Evolutionary conservation across 2,113 vertebrate genomes (phyloP).

Genomic region (Peromyscus maniculatus): DNA sequence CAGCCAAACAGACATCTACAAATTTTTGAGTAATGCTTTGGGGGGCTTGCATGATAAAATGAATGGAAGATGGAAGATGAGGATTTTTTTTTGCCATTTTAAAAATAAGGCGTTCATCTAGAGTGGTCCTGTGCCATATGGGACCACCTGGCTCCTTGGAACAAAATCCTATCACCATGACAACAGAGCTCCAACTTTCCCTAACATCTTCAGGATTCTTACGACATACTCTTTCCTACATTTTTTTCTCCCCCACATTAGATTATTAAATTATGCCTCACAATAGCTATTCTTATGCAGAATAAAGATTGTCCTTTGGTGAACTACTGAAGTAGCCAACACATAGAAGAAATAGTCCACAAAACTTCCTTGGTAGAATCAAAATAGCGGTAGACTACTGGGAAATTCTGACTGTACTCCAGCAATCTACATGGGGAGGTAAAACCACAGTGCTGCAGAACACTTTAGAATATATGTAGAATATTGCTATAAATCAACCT

Average conservation of each 20-base stretch:
- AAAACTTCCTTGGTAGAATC: not conserved
- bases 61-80: conserved; percentile 69
- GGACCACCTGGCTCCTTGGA: conserved; percentile 64
- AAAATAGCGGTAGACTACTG: not conserved
- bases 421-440: not conserved
- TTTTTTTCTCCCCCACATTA: not conserved
- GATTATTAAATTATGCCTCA: conserved; percentile 35
- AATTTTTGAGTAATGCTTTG: conserved; percentile 66
- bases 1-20: conserved; percentile 48
- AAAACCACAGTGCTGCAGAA: not conserved
- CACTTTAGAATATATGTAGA: not conserved
- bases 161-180: conserved; percentile 72
- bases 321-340: not conserved
- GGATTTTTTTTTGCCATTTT: conserved; percentile 56
- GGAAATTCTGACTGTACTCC: not conserved
- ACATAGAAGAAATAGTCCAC: not conserved
- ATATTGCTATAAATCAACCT: not conserved
- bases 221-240: conserved; percentile 35
- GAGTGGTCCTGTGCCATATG: conserved; percentile 65
- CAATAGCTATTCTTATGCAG: not conserved
- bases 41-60: conserved; percentile 36
- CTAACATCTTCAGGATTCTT: conserved; percentile 39
- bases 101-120: conserved; percentile 70
- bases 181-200: conserved; percentile 65
- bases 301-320: not conserved